Evolutionary conservation across 2,888 invertebrate species (phyloP), one percentile per base, ranked within the genome.

Genomic region (Melitaea athalia): DNA sequence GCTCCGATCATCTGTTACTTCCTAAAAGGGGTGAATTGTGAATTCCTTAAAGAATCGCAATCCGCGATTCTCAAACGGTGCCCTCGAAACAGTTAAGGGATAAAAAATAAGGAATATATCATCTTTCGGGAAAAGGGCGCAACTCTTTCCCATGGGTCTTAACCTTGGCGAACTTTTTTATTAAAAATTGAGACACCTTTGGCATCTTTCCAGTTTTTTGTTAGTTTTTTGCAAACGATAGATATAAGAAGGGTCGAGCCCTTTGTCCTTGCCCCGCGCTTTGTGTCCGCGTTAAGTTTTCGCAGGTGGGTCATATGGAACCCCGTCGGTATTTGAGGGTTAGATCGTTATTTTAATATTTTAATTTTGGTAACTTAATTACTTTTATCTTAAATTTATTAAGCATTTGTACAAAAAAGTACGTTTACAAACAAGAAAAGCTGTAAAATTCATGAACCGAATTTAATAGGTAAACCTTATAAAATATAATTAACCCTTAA

Each of bases 141-240:
- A 92, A 92, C 92, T 92, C 92, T 92, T 92, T 92, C 92, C 91
- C 92, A 92, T 89, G 92, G 88, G 87, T 92, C 92, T 92, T 92
- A 92, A 92, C 91, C 91, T 92, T 86, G 83, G 85, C 83, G 84
- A 83, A 83, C 77, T 85, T 90, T 88, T 89, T 86, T 87, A 83
- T 83, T 78, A 78, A 87, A 88, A 91, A 88, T 87, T 87, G 86
- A 89, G 91, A 92, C 92, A 92, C 91, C 92, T 92, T 92, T 92
- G 91, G 79, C 87, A 92, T 92, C 92, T 91, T 91, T 91, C 74
- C 82, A 82, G 82, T 90, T 90, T 81, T 91, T 91, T 83, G 82
- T 81, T 77, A 78, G 79, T 83, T 87, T 87, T 89, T 85, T 79
- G 78, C 77, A 77, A 79, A 75, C 77, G 75, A 74, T 74, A 77